phyloP scores from a whole-genome alignment of 2,113 vertebrate species.

The Phalacrocorax pelagicus region DNA sequence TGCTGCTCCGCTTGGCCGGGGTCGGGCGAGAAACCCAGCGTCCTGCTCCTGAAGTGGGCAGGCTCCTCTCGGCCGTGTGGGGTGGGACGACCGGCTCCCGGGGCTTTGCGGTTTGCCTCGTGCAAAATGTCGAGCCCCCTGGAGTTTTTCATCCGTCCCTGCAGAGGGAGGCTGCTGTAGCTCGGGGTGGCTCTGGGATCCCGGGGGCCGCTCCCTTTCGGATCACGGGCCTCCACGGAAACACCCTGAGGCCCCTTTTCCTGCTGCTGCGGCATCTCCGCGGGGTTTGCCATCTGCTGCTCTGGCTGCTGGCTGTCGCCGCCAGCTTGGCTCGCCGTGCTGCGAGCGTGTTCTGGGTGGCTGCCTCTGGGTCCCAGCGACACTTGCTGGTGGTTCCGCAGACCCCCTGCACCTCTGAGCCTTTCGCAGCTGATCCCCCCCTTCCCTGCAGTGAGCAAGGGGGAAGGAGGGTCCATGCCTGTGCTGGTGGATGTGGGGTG shows the following conservation, averaged over 20 bases:
- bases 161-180: neutral
- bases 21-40: accelerated
- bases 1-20: neutral
- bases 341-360: neutral
- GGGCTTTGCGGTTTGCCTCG: neutral
- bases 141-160: accelerated
- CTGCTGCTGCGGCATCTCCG: neutral
- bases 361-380: neutral
- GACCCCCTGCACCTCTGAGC: neutral
- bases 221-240: neutral
- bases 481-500: neutral
- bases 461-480: neutral
- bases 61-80: neutral
- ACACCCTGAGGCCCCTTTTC: neutral
- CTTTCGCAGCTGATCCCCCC: neutral
- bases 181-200: neutral
- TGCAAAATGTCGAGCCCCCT: accelerated
- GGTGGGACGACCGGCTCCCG: accelerated
- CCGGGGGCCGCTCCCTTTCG: neutral
- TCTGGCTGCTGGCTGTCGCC: neutral
- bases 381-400: neutral
- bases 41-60: neutral
- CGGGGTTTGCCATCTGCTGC: neutral
- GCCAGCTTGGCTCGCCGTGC: neutral
- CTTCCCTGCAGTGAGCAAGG: too few species aligned